A percentile compares a stretch with the other conserved stretches of the same genome.
phyloP scores from a whole-genome alignment of 1,140 invertebrate genomes.

The Rhagoletis pomonella region DNA sequence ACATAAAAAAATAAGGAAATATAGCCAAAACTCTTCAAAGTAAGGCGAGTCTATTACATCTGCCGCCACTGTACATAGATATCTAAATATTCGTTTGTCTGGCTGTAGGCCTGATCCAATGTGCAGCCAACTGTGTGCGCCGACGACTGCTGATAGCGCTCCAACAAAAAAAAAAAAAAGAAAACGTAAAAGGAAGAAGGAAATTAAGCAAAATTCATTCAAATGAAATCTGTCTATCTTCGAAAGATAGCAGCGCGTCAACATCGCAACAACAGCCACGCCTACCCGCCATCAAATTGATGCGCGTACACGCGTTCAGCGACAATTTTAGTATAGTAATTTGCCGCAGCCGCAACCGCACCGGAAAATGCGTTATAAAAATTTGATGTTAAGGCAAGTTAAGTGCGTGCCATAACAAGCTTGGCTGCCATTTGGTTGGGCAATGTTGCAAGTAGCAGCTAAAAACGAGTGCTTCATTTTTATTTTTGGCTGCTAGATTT shows the following conservation, averaged over 20 bases:
- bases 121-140: slow-evolving; percentile 8
- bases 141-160: background rate
- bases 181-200: background rate
- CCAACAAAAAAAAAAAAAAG: too few relatives aligned
- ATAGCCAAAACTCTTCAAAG: too few relatives aligned
- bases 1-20: too few relatives aligned
- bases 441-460: slow-evolving; percentile 25
- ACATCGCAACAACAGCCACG: background rate
- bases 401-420: slow-evolving; percentile 9
- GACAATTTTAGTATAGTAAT: too few relatives aligned
- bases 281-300: background rate
- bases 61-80: too few relatives aligned
- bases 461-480: background rate
- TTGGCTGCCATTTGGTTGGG: background rate
- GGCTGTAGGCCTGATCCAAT: background rate
- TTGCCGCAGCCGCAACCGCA: too few relatives aligned
- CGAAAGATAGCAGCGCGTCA: background rate
- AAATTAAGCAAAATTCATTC: background rate
- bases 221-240: background rate
- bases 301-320: background rate
- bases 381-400: background rate
- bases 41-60: too few relatives aligned
- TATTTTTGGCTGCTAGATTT: background rate
- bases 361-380: slow-evolving; percentile 19
- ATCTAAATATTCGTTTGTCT: background rate